These are phyloP conservation scores for Nesogale talazaci DNA, from an alignment of 2,113 vertebrate genomes.

Conservation along the genomic window DNA sequence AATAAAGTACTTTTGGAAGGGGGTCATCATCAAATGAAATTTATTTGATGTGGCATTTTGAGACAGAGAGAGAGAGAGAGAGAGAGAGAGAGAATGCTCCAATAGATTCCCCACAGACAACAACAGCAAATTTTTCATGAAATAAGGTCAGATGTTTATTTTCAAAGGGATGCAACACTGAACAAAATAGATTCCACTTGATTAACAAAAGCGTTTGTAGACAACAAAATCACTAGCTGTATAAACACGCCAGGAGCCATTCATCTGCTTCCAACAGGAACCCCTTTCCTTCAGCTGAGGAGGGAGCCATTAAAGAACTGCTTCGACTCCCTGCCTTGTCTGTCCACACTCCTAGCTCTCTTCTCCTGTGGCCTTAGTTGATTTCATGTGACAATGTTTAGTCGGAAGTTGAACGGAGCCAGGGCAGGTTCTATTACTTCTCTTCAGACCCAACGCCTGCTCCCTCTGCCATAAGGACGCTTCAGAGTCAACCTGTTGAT, in stretches of 20 bases:
- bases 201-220: conserved; percentile 73
- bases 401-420: background rate
- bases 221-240: conserved; percentile 76
- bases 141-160: conserved; percentile 80
- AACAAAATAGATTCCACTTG: conserved; percentile 76
- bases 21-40: conserved; percentile 18
- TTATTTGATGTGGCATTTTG: background rate
- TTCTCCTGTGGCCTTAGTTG: background rate
- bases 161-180: conserved; percentile 71
- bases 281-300: conserved; percentile 71
- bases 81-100: background rate
- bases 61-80: conserved; percentile 55
- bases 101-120: background rate
- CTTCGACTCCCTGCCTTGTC: background rate
- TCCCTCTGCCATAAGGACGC: background rate
- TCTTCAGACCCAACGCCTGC: conserved; percentile 10
- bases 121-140: conserved; percentile 34
- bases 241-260: conserved; percentile 75
- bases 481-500: background rate
- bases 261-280: conserved; percentile 69
- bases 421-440: background rate
- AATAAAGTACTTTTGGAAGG: accelerated
- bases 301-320: conserved; percentile 69
- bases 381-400: background rate
- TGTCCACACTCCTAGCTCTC: background rate